Conservation (phyloP, 2,113 vertebrate species). For the Gymnorhina tibicen region DNA sequence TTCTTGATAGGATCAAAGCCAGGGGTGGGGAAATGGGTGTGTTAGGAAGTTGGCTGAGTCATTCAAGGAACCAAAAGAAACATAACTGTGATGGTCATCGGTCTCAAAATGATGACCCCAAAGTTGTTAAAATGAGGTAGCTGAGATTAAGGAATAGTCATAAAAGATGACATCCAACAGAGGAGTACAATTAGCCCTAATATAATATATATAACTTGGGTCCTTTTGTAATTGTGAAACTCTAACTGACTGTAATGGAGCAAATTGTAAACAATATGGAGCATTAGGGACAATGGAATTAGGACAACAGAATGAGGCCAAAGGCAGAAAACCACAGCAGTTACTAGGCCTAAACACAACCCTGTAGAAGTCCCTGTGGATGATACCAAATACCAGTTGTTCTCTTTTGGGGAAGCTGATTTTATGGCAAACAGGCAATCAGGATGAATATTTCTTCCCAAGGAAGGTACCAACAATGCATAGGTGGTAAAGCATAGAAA, state of each 20-base stretch:
- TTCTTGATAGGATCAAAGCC: not conserved
- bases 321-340: not conserved
- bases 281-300: not conserved
- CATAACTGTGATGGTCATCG: not conserved
- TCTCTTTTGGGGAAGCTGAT: not conserved
- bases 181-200: not conserved
- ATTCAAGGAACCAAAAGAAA: not conserved
- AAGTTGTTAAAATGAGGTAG: not conserved
- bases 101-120: not conserved
- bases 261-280: not conserved
- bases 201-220: not conserved
- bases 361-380: not conserved
- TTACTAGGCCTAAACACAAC: not conserved
- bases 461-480: not conserved
- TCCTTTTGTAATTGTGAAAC: not conserved
- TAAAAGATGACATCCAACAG: not conserved
- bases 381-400: not conserved
- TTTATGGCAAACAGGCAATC: not conserved
- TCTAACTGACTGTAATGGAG: not conserved
- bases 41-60: not conserved
- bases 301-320: not conserved
- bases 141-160: not conserved
- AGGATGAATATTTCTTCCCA: not conserved
- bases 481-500: not conserved
- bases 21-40: fast-evolving